These are phyloP conservation scores for Amphipyra tragopoginis DNA, from an alignment of 2,888 invertebrate species.

Conservation along the genomic window DNA sequence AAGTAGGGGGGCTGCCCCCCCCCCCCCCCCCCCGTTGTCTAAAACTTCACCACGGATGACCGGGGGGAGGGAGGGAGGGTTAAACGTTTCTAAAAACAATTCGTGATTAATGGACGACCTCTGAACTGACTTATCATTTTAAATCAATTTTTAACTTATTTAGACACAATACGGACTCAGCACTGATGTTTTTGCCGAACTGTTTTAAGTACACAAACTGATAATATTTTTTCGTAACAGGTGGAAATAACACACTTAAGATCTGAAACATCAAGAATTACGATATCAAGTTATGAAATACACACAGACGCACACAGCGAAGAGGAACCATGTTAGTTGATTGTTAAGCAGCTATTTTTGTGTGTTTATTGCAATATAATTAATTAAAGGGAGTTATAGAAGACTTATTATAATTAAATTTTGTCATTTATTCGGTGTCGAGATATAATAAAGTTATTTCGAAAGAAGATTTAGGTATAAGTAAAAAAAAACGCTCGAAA, in stretches of 20 bases:
- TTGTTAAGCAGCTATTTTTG: conserved; percentile 20
- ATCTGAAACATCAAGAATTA: conserved; percentile 80
- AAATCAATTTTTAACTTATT: too few species aligned
- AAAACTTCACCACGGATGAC: too few species aligned
- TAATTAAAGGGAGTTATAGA: background rate
- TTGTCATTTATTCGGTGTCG: background rate
- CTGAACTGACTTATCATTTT: too few species aligned
- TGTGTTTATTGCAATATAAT: conserved; percentile 37
- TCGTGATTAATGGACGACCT: too few species aligned
- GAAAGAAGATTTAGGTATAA: too few species aligned
- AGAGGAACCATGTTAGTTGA: conserved; percentile 61
- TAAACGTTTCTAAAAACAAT: too few species aligned
- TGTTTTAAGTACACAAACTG: conserved; percentile 5
- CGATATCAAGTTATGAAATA: conserved; percentile 80
- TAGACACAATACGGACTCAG: too few species aligned
- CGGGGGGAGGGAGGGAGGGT: too few species aligned
- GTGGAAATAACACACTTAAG: conserved; percentile 81
- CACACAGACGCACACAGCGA: conserved; percentile 65
- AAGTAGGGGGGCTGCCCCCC: too few species aligned
- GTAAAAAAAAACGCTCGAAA: too few species aligned
- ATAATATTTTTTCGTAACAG: conserved; percentile 67
- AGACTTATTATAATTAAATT: background rate
- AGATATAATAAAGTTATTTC: too few species aligned
- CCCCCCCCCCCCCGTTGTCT: too few species aligned
- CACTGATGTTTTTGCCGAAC: background rate